A percentile compares a stretch with the other conserved stretches of the same genome.
These are phyloP conservation scores for Iguana delicatissima DNA, from an alignment of 2,797 vertebrate species.

Conservation along the genomic window DNA sequence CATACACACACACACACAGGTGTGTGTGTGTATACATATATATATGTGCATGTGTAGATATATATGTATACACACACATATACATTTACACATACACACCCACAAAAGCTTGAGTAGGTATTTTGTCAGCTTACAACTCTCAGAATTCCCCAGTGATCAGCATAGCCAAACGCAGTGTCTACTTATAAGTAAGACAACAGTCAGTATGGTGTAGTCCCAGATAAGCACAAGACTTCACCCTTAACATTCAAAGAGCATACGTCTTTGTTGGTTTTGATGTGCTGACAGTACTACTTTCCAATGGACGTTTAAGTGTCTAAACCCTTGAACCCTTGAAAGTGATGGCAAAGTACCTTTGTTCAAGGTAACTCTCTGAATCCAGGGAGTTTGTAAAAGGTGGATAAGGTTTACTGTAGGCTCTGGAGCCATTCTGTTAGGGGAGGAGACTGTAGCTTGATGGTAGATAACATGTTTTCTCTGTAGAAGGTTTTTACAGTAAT, in stretches of 20 bases:
- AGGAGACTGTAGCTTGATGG: neutral
- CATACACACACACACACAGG: too few relatives aligned
- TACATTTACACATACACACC: too few relatives aligned
- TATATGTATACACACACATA: too few relatives aligned
- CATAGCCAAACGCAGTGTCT: neutral
- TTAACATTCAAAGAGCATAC: neutral
- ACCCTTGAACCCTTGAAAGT: neutral
- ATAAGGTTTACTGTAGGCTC: neutral
- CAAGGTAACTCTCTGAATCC: neutral
- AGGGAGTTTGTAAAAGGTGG: neutral
- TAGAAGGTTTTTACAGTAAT: neutral
- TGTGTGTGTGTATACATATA: too few relatives aligned
- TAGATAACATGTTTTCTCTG: neutral
- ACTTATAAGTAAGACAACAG: neutral
- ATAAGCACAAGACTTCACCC: neutral
- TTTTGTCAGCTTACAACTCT: too few relatives aligned
- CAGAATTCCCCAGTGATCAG: too few relatives aligned
- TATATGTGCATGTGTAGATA: too few relatives aligned
- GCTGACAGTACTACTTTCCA: neutral
- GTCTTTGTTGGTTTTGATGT: neutral
- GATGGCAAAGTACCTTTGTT: neutral
- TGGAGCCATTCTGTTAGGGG: neutral
- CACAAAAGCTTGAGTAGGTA: too few relatives aligned
- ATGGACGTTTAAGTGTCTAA: neutral
- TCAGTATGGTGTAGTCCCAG: neutral